phyloP scores from a whole-genome alignment of 1,140 invertebrate genomes.

The Penaeus chinensis region DNA sequence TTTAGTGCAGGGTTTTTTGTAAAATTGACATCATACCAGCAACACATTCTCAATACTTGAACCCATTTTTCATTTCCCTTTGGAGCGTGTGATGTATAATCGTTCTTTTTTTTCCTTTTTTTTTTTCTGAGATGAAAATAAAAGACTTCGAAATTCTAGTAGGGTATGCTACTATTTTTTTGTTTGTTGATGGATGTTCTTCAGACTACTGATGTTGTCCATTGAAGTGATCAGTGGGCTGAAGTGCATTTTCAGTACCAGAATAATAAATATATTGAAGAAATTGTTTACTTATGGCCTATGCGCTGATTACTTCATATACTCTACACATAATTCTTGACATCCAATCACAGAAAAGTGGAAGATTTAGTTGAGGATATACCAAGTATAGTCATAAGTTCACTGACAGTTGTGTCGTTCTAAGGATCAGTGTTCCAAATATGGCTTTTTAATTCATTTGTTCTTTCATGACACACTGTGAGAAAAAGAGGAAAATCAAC shows the following conservation, averaged over 20 bases:
- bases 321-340: too few relatives aligned
- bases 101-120: too few relatives aligned
- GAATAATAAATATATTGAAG: background rate
- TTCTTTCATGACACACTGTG: background rate
- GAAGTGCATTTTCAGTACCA: constrained; percentile 24
- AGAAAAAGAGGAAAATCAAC: background rate
- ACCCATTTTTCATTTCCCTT: too few relatives aligned
- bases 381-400: too few relatives aligned
- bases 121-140: too few relatives aligned
- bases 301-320: background rate
- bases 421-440: too few relatives aligned
- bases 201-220: constrained; percentile 8
- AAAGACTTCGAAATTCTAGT: background rate
- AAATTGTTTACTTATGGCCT: background rate
- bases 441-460: too few relatives aligned
- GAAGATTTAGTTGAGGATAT: too few relatives aligned
- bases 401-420: too few relatives aligned
- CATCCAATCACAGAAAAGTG: too few relatives aligned
- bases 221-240: constrained; percentile 12
- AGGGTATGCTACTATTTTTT: background rate
- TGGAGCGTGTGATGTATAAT: too few relatives aligned
- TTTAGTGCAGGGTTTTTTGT: background rate
- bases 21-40: background rate
- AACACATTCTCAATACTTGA: background rate
- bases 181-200: background rate